Conservation (phyloP, 2,797 vertebrate species). For the Taenioides sp. region DNA sequence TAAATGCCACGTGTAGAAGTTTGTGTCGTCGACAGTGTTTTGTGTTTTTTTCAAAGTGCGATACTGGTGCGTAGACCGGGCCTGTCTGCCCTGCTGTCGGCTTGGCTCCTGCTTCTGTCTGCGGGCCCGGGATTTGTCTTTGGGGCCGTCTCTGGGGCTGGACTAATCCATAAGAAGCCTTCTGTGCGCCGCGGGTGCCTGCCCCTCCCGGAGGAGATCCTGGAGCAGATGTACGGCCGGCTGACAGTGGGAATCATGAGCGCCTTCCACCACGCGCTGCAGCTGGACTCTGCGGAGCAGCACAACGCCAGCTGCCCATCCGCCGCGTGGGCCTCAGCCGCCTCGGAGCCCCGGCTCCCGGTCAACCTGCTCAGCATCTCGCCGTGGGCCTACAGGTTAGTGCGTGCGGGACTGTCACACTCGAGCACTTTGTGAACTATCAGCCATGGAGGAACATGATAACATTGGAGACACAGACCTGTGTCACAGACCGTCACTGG, state of each 20-base stretch:
- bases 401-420: not conserved
- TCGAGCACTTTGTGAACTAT: not conserved
- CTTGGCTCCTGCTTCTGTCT: slow-evolving; percentile 44
- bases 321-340: slow-evolving; percentile 52
- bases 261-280: slow-evolving; percentile 93
- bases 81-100: slow-evolving; percentile 45
- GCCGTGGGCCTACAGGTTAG: slow-evolving; percentile 94
- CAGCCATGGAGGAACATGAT: too few species aligned
- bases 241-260: slow-evolving; percentile 89
- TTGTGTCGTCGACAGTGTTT: too few species aligned
- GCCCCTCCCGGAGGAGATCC: slow-evolving; percentile 88
- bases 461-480: too few species aligned
- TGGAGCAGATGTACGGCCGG: slow-evolving; percentile 93
- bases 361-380: slow-evolving; percentile 90
- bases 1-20: too few species aligned
- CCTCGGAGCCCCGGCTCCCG: slow-evolving; percentile 79
- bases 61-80: slow-evolving; percentile 39
- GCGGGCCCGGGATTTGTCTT: slow-evolving; percentile 15
- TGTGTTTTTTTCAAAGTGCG: not conserved
- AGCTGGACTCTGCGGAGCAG: slow-evolving; percentile 77
- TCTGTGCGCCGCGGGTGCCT: slow-evolving; percentile 78
- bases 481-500: too few species aligned
- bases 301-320: slow-evolving; percentile 85
- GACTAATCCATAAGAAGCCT: slow-evolving; percentile 76
- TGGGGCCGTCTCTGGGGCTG: slow-evolving; percentile 42